Conservation (phyloP, 2,113 vertebrate genomes). For the Cervus canadensis region DNA sequence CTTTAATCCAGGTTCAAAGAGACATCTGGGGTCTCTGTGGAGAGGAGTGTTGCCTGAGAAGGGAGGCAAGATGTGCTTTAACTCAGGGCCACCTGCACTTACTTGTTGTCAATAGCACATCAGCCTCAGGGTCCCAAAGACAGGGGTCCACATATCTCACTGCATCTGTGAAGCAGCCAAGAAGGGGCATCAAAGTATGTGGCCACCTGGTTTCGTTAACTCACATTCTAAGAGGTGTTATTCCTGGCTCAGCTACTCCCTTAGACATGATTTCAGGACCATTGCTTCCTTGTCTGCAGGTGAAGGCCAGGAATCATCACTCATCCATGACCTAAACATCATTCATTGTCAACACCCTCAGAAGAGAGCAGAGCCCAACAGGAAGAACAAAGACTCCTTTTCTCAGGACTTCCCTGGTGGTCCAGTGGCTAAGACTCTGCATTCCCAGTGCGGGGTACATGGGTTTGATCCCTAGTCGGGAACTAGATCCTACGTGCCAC, state of each 20-base stretch:
- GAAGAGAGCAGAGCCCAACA: not conserved
- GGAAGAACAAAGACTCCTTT: not conserved
- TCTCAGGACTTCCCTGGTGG: not conserved
- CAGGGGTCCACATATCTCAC: not conserved
- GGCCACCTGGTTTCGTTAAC: not conserved
- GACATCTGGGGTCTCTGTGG: constrained; percentile 74
- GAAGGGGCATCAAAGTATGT: not conserved
- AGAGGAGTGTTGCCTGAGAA: constrained; percentile 32
- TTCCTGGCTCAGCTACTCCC: not conserved
- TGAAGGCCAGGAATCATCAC: not conserved
- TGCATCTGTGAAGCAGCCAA: too few relatives aligned
- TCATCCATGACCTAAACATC: not conserved
- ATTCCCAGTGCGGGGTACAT: not conserved
- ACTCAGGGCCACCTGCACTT: not conserved
- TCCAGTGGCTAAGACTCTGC: not conserved
- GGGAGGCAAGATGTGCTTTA: not conserved
- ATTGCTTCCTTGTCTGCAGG: not conserved
- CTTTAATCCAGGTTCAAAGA: constrained; percentile 65
- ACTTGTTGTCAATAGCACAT: not conserved
- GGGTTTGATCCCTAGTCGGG: not conserved
- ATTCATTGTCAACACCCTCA: not conserved
- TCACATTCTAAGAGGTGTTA: rapidly evolving
- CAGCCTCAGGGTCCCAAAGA: not conserved
- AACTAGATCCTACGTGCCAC: not conserved
- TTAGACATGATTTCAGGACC: not conserved